Base-by-base conservation (phyloP, 1,140 invertebrate genomes). In the Bombus impatiens region DNA sequence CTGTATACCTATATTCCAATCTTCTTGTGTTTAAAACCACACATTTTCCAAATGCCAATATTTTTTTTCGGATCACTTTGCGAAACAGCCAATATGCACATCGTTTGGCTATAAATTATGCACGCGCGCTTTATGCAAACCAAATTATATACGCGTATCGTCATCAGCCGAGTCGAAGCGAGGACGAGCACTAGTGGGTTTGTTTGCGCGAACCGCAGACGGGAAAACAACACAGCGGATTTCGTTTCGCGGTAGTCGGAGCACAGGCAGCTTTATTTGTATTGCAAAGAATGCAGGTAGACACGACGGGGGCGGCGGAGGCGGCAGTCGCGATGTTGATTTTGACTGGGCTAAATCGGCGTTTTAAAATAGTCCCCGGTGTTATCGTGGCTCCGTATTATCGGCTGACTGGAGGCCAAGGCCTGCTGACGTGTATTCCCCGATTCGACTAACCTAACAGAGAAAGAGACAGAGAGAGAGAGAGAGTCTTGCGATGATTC, bases 381-480 rank as follows among this genome's bases (percentile, higher is more conserved):
- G 83, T 89, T 90, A 90, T 89, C 89, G 53, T 70, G 62, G 35
- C 40, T 78, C n/a, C 37, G 67, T 65, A 83, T 88, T 90, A 90
- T 90, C 89, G 87, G 35, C 86, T 81, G 84, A 77, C 82, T 90
- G 78, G 86, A 90, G 89, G 86, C 88, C 89, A 90, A 90, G 89
- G 90, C 85, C 78, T 88, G 70, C 10, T 91, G 82, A 84, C 87
- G 89, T 71, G 68, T 65, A 47, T 37, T 53, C 22, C 18, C 12
- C 42, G 22, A 70, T 47, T 22, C 47, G 37, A 28, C 15, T 62
- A 62, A 62, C 59, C 28, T n/a, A 62, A 13, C 59, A 62, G 59
- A n/a, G 65, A 32, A 9, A n/a, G 25, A 40, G 13, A 78, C 28
- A 44, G 25, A n/a, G 10, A 53, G 1, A 12, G 10, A 75, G 42